Evolutionary conservation across 2,113 vertebrate species (phyloP).

Genomic region (Channa argus): DNA sequence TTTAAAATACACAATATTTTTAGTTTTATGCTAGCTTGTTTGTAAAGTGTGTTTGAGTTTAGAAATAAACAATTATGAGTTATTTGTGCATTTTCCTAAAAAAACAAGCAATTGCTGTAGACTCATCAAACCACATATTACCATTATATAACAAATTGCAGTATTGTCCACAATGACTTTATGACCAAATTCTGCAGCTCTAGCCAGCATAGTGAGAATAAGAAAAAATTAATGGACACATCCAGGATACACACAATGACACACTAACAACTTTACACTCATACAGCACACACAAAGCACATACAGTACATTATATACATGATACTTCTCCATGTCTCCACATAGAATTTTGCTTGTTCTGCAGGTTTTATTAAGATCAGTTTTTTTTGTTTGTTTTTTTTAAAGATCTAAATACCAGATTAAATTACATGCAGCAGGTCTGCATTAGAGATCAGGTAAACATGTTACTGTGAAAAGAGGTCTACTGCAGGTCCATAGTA

Average conservation of each 20-base stretch:
- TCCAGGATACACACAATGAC: slow-evolving; percentile 26
- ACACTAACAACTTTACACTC: background rate
- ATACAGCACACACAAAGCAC: background rate
- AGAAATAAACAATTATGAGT: too few relatives aligned
- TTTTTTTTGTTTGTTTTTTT: slow-evolving; percentile 26
- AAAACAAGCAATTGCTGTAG: too few relatives aligned
- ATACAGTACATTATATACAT: background rate
- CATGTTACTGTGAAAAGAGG: slow-evolving; percentile 32
- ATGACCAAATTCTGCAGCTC: too few relatives aligned
- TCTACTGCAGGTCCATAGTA: slow-evolving; percentile 24
- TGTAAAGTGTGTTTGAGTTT: too few relatives aligned
- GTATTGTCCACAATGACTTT: too few relatives aligned
- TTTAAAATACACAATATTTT: too few relatives aligned
- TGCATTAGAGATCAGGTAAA: slow-evolving; percentile 33
- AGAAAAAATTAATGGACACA: slow-evolving; percentile 43
- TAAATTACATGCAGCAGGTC: slow-evolving; percentile 34
- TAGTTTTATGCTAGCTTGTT: too few relatives aligned
- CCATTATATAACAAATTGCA: too few relatives aligned
- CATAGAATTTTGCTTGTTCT: slow-evolving; percentile 7
- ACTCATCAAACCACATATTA: too few relatives aligned
- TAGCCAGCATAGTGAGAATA: slow-evolving; percentile 44
- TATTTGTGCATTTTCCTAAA: too few relatives aligned
- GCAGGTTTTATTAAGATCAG: slow-evolving; percentile 8
- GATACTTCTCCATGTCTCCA: slow-evolving; percentile 1
- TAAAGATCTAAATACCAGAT: slow-evolving; percentile 52